Evolutionary conservation across 2,113 vertebrate genomes (phyloP), one percentile per base, ranked within the genome.

Genomic region (Murina feae): DNA sequence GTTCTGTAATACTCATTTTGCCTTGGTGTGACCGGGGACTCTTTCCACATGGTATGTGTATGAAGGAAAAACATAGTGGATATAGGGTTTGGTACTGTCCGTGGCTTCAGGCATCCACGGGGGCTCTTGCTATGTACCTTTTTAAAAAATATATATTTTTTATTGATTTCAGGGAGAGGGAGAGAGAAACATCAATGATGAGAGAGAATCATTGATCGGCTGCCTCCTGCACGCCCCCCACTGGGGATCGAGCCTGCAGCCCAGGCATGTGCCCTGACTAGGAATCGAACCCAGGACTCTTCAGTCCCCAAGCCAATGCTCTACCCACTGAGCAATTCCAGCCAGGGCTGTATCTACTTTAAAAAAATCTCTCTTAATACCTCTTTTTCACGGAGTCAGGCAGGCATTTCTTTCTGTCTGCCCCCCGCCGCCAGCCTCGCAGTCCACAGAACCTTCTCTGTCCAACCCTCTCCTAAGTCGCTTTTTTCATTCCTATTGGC

Each of bases 1-100:
- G 84, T 82, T 97, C 92, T 78, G 9, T 90, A 91, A 93, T 32
- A n/a, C 80, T 75, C 0, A 86, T 35, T 58, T 90, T 94, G 85
- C 96, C 49, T 72, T 44, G 71, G 60, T 87, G 35, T 55, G 94
- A 92, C 86, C 94, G 85, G 71, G 69, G 51, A 23, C 49, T 1
- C 16, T 92, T 60, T 72, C 86, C 11, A 66, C 44, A 49, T 51
- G 14, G 78, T 39, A 12, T 18, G 53, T 9, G 6, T 6, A 1
- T 11, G 10, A 81, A 25, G 78, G 17, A 28, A 60, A 58, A 39
- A 60, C 53, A 60, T 28, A 60, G 53, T 58, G 4, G 14, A 5
- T 9, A 17, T 5, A 80, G 51, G 13, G 23, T 7, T 28, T 0
- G 5, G 35, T 30, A 9, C 25, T 30, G 1, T 81, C 78, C 13